Base-by-base conservation (phyloP, 1,140 invertebrate species). In the Drosophila kohkoa region DNA sequence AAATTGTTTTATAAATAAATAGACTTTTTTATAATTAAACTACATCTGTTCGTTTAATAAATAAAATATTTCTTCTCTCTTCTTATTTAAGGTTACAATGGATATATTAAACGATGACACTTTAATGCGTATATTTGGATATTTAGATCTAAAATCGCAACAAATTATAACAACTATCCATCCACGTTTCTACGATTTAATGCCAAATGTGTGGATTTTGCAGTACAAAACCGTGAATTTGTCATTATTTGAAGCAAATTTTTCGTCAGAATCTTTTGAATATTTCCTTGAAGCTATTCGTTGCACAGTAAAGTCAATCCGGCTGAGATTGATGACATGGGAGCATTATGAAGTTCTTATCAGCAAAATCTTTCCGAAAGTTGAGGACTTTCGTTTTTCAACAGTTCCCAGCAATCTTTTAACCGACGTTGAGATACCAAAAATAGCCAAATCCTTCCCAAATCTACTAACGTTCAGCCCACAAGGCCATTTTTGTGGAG, bases 391-490 rank as follows among this genome's bases (percentile, higher is more conserved):
- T 11, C 83, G 83, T 0, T 81, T 89, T 32, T 43, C 35, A n/a
- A 55, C 48, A 13, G 43, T 48, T 2, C 13, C 77, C 3, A 8
- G 8, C 4, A 28, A 48, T 8, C 20, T 63, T 4, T 2, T 87
- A 4, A 16, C n/a, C 0, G 85, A 88, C 28, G 35, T 51, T 13
- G 63, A 80, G 30, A 49, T 86, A 11, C 46, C 55, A 8, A 69
- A 48, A n/a, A 57, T 88, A 1, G 51, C 70, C 0, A 32, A 25
- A 2, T n/a, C 51, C 30, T 88, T 88, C 52, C 83, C 83, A 16
- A 80, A 81, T 48, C 6, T 88, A 5, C 75, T 8, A 41, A 75
- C 74, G 0, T 83, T 88, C 0, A 88, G 83, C 67, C 83, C 83
- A 1, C 45, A 75, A 8, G 83, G 83, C 1, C 43, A 35, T 15